Conservation (phyloP, 2,797 vertebrate species). For the Coccyzus lansbergi region DNA sequence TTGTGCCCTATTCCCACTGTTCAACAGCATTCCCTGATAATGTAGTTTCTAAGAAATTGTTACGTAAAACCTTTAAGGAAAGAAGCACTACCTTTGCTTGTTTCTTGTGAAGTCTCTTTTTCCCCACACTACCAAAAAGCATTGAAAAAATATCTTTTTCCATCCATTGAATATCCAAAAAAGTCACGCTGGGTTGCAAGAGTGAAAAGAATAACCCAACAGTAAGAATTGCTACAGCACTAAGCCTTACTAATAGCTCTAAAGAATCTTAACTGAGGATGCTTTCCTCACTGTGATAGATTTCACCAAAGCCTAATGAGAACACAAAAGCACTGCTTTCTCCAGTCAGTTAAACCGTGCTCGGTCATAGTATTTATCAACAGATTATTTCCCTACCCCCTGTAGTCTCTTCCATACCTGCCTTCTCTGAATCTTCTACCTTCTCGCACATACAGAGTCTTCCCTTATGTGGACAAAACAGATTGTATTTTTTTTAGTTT, state of each 20-base stretch:
- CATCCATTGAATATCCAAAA: neutral
- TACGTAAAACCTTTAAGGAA: neutral
- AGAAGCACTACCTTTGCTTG: neutral
- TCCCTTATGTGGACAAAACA: neutral
- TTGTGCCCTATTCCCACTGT: neutral
- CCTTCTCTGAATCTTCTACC: neutral
- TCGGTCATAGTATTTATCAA: neutral
- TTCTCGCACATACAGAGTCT: neutral
- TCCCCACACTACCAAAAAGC: neutral
- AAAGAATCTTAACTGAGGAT: neutral
- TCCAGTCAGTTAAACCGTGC: neutral
- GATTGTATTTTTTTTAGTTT: neutral
- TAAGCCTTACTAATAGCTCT: neutral
- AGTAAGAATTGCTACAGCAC: neutral
- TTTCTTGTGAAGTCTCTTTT: neutral
- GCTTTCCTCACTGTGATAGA: neutral
- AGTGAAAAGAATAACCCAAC: neutral
- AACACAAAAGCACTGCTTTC: neutral
- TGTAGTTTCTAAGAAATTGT: neutral
- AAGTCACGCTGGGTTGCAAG: neutral
- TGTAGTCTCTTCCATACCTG: too few relatives aligned
- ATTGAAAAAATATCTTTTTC: neutral
- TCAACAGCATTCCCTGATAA: neutral
- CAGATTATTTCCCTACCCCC: neutral
- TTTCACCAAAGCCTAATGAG: neutral